Conservation (phyloP, 1,140 invertebrate genomes). For the Latrodectus geometricus region DNA sequence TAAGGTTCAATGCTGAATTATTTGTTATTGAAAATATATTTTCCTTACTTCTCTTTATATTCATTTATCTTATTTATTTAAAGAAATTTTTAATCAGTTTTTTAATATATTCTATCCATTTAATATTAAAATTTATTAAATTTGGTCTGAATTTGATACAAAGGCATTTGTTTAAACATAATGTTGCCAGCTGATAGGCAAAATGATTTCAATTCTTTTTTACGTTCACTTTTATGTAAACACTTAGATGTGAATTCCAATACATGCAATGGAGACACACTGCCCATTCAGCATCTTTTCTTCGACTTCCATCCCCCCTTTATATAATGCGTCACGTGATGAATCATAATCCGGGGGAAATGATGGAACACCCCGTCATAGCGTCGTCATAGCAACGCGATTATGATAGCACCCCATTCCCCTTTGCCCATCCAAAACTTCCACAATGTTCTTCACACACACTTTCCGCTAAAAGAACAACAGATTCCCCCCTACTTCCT, state of each 20-base stretch:
- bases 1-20: no score
- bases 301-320: conserved; percentile 6
- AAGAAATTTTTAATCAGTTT: no score
- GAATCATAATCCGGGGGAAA: conserved; percentile 60
- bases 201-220: not conserved
- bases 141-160: no score
- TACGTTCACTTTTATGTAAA: conserved; percentile 6
- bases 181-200: no score
- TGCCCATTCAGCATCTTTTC: conserved; percentile 40
- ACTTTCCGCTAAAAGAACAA: conserved; percentile 57
- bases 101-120: no score
- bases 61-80: no score
- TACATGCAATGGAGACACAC: not conserved
- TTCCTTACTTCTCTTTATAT: no score
- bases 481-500: not conserved
- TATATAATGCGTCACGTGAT: conserved; percentile 54
- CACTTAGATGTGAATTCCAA: conserved; percentile 29
- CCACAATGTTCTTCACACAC: conserved; percentile 9
- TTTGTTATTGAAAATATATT: no score
- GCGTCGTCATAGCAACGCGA: conserved; percentile 52
- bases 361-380: conserved; percentile 60
- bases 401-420: conserved; percentile 49
- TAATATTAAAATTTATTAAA: no score
- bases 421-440: not conserved
- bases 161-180: no score